A percentile compares a stretch with the other conserved stretches of the same genome.
Conservation (phyloP, 2,113 vertebrate species). For the Oreochromis aureus region DNA sequence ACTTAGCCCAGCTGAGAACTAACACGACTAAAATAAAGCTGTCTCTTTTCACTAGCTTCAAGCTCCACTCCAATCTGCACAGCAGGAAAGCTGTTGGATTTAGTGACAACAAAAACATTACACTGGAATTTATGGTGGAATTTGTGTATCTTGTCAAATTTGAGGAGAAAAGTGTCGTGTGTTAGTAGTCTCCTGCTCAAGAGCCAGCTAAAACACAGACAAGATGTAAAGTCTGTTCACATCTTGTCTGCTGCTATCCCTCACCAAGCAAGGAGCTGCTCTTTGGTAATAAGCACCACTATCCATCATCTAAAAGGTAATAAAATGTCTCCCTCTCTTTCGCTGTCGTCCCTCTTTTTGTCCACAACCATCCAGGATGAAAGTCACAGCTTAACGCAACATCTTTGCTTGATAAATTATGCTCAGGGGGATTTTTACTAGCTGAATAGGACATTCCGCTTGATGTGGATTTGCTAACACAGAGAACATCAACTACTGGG, state of each 20-base stretch:
- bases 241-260: neutral
- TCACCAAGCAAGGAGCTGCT: neutral
- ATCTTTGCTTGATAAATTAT: neutral
- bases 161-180: neutral
- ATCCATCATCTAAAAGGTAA: neutral
- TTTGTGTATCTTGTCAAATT: neutral
- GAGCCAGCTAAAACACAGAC: neutral
- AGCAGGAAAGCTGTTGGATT: neutral
- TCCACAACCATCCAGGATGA: neutral
- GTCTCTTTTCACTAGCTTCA: constrained; percentile 21
- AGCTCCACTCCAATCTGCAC: neutral
- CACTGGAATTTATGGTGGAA: neutral
- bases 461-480: neutral
- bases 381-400: neutral
- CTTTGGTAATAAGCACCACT: neutral
- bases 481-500: neutral
- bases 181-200: neutral
- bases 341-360: neutral
- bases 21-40: constrained; percentile 34
- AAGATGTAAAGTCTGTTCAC: neutral
- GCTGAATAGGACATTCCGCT: neutral
- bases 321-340: neutral
- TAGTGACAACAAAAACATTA: neutral
- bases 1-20: constrained; percentile 35
- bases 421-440: neutral